Conservation (phyloP, 2,113 vertebrate genomes). For the Dromas ardeola region DNA sequence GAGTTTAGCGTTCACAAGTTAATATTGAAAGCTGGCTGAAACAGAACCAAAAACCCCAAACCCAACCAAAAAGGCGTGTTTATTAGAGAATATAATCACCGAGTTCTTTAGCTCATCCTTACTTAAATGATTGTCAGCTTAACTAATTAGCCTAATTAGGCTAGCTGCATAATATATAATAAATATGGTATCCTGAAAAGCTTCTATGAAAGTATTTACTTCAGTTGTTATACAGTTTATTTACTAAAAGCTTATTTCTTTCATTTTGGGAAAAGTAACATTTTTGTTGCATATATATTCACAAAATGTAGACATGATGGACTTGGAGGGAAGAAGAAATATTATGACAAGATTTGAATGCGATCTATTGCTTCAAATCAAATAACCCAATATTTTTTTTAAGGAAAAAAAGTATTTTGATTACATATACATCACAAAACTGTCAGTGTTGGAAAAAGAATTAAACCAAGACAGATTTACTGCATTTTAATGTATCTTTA, state of each 20-base stretch:
- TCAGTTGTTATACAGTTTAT: not conserved
- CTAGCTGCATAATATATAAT: not conserved
- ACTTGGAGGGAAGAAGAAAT: not conserved
- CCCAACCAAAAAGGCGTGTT: not conserved
- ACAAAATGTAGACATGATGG: not conserved
- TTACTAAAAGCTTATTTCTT: constrained; percentile 13
- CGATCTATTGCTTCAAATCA: constrained; percentile 20
- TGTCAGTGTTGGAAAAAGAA: constrained; percentile 23
- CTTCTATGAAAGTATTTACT: not conserved
- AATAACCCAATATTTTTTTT: not conserved
- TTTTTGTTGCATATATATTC: not conserved
- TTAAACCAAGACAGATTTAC: constrained; percentile 24
- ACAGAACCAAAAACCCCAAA: not conserved
- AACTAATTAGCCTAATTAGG: constrained; percentile 34
- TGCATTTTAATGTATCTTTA: constrained; percentile 38
- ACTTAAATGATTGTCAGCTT: constrained; percentile 12
- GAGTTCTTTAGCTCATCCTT: constrained; percentile 2
- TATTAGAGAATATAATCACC: not conserved
- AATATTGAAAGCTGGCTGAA: constrained; percentile 2
- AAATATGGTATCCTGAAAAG: not conserved
- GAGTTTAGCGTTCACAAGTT: constrained; percentile 20
- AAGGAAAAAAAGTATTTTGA: not conserved
- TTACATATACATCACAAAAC: constrained; percentile 23
- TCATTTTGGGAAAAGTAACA: not conserved
- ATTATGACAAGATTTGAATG: not conserved